Percentiles rank a stretch among this genome's conserved stretches.
Evolutionary conservation across 2,888 invertebrate species (phyloP).

Genomic region (Caenorhabditis sulstoni): DNA sequence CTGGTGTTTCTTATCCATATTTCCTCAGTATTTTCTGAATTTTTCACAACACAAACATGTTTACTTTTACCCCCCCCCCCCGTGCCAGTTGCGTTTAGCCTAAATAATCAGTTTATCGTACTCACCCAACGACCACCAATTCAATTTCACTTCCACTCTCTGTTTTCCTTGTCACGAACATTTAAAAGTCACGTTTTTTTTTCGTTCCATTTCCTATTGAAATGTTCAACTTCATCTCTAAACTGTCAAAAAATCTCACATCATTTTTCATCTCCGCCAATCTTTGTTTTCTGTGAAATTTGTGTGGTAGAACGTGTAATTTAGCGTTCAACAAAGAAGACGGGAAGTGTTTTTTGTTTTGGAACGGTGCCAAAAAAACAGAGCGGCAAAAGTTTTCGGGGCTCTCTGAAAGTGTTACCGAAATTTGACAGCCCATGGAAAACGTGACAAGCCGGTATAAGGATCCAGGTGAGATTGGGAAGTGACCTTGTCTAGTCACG

Average conservation of each 20-base stretch:
- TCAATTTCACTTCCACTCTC: too few species aligned
- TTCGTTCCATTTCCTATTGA: too few species aligned
- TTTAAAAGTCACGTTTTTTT: too few species aligned
- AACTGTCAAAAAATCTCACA: not conserved
- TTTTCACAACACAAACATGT: conserved; percentile 8
- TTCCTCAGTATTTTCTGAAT: too few species aligned
- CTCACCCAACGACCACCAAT: too few species aligned
- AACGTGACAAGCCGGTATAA: conserved; percentile 38
- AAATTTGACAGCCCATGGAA: conserved; percentile 12
- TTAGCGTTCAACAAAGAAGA: not conserved
- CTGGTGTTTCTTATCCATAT: too few species aligned
- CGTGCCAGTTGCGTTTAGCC: not conserved
- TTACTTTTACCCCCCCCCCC: conserved; percentile 8
- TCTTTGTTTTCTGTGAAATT: not conserved
- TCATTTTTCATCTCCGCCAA: not conserved
- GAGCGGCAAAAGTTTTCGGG: not conserved
- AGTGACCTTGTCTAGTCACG: not conserved
- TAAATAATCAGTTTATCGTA: conserved; percentile 6
- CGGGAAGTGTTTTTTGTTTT: not conserved
- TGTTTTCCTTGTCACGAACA: too few species aligned
- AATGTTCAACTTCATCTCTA: not conserved
- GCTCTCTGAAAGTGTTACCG: not conserved
- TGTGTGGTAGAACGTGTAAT: not conserved
- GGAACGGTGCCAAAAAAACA: too few species aligned
- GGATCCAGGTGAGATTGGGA: conserved; percentile 48